Conservation (phyloP, 1,140 invertebrate species). For the Camponotus floridanus region DNA sequence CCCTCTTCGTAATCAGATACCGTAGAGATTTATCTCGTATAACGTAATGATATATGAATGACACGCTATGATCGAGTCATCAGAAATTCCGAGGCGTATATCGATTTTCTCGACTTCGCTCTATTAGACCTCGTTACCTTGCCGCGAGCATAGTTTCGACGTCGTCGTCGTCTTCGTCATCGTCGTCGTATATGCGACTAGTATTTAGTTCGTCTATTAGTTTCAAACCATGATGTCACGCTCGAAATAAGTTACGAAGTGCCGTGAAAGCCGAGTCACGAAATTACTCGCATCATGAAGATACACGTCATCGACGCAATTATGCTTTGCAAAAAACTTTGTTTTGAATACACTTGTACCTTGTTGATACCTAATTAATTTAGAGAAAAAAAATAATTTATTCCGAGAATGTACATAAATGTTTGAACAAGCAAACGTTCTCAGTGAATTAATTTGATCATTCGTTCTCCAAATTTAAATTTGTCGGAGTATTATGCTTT, state of each 20-base stretch:
- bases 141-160: slow-evolving; percentile 75
- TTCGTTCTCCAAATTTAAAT: background rate
- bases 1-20: slow-evolving; percentile 16
- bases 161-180: slow-evolving; percentile 55
- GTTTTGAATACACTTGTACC: background rate
- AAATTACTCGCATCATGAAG: slow-evolving; percentile 72
- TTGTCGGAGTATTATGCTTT: background rate
- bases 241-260: slow-evolving; percentile 78
- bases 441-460: background rate
- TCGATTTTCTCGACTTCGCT: slow-evolving; percentile 55
- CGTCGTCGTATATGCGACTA: slow-evolving; percentile 56
- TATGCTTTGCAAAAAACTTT: slow-evolving; percentile 10
- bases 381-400: background rate
- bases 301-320: slow-evolving; percentile 47
- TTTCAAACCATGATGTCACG: slow-evolving; percentile 78
- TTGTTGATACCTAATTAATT: background rate
- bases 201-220: slow-evolving; percentile 76
- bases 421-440: background rate
- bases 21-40: slow-evolving; percentile 18
- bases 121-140: slow-evolving; percentile 77
- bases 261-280: slow-evolving; percentile 73
- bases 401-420: background rate
- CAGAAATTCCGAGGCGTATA: slow-evolving; percentile 46
- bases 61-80: slow-evolving; percentile 32
- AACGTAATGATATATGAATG: slow-evolving; percentile 2